Conservation (phyloP, 2,888 invertebrate species). For the Oxyteleia sp. region DNA sequence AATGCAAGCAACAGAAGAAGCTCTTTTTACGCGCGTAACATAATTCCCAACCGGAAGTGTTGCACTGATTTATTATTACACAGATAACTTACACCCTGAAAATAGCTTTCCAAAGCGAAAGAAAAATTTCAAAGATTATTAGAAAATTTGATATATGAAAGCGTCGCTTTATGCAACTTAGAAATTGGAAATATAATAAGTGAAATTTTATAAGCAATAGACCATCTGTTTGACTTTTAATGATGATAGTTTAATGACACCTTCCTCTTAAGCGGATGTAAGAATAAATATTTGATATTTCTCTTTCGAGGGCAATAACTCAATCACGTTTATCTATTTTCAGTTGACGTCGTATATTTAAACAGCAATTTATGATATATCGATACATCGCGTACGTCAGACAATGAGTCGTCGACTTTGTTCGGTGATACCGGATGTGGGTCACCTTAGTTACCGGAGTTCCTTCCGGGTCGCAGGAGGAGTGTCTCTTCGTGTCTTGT, state of each 20-base stretch:
- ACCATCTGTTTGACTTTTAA: neutral
- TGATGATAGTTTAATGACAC: too few species aligned
- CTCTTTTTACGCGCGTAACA: too few species aligned
- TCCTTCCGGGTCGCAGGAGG: slow-evolving; percentile 84
- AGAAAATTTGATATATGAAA: slow-evolving; percentile 1
- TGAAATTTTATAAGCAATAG: slow-evolving; percentile 6
- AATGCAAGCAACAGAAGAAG: too few species aligned
- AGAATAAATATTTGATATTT: too few species aligned
- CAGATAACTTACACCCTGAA: too few species aligned
- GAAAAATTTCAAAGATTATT: neutral
- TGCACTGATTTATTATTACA: too few species aligned
- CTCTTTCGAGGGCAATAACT: too few species aligned
- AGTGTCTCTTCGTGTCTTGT: slow-evolving; percentile 66
- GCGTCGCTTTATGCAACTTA: slow-evolving; percentile 3
- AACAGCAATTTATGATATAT: slow-evolving; percentile 18
- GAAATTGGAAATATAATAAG: slow-evolving; percentile 3
- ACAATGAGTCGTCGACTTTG: slow-evolving; percentile 32
- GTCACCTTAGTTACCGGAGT: slow-evolving; percentile 83
- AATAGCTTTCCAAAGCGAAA: slow-evolving; percentile 5
- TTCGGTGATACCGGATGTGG: slow-evolving; percentile 80
- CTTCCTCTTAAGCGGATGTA: too few species aligned
- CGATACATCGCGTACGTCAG: slow-evolving; percentile 13
- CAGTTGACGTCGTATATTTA: neutral
- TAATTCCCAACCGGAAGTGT: too few species aligned
- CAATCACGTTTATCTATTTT: neutral